Evolutionary conservation across 1,140 invertebrate species (phyloP), one percentile per base, ranked within the genome.

Genomic region (Diabrotica undecimpunctata): DNA sequence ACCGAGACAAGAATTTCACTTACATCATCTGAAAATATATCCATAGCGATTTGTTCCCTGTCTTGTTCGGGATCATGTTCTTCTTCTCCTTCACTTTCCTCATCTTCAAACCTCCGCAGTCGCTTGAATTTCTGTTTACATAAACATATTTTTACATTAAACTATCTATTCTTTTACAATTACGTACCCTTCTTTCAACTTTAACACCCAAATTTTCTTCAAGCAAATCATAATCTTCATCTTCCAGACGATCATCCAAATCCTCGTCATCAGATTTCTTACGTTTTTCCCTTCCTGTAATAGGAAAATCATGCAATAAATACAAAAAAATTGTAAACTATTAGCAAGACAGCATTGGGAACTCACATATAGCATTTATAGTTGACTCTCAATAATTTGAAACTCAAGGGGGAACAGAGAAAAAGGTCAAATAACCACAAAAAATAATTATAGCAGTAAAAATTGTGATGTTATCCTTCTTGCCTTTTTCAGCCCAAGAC

Each of bases 171-270:
- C n/a, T 14, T 35, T 38, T 13, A 79, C 83, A 81, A 46, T 38
- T 13, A 79, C 83, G 81, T 83, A 94, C 93, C 74, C 91, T 88
- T 76, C 85, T 82, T 80, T 92, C 88, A 66, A 98, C 89, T 87
- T 97, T 96, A 9, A 96, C 90, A 66, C 97, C 97, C 68, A 98
- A 86, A 86, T 99, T 99, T 80, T 99, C 97, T 78, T 99, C 96
- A 70, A 99, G 88, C 7, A 99, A 84, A 82, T 98, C 97, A 79
- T 96, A 97, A 85, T 99, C 97, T 75, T 99, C 97, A 79, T 99
- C 97, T 80, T 97, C 95, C 0, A 99, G 81, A 56, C 94, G 85
- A 80, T 98, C 96, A 79, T 96, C 93, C 67, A 90, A 84, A 75
- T 94, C 90, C 76, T 93, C 91, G 70, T 89, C 87, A 69, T 86